phyloP scores from a whole-genome alignment of 1,140 invertebrate species.

The Zaprionus gabonicus region DNA sequence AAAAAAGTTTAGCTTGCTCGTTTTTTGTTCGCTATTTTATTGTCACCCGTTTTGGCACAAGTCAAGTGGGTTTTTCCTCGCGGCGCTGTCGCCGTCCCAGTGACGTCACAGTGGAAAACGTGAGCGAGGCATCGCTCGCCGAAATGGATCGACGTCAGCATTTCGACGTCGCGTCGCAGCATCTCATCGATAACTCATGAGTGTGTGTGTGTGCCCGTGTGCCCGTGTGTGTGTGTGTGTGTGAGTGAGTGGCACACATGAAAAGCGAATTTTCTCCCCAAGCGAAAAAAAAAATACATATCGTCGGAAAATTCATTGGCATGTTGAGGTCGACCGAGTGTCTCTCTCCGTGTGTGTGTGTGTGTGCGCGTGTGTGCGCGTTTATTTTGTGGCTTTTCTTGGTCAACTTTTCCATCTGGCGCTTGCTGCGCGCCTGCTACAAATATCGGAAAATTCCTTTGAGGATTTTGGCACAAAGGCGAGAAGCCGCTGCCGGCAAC shows the following conservation, averaged over 20 bases:
- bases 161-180: slow-evolving; percentile 59
- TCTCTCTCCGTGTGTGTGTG: slow-evolving; percentile 12
- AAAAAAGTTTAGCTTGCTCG: slow-evolving; percentile 18
- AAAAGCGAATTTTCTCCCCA: slow-evolving; percentile 80
- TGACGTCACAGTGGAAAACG: slow-evolving; percentile 52
- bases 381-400: slow-evolving; percentile 72
- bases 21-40: neutral
- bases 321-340: slow-evolving; percentile 52
- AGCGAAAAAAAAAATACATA: slow-evolving; percentile 64
- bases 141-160: slow-evolving; percentile 72
- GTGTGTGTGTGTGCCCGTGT: slow-evolving; percentile 22
- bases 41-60: neutral
- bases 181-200: slow-evolving; percentile 66
- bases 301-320: slow-evolving; percentile 71
- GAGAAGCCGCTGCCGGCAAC: slow-evolving; percentile 77
- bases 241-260: slow-evolving; percentile 59
- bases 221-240: slow-evolving; percentile 13
- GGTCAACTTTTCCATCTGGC: slow-evolving; percentile 70
- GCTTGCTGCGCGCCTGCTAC: slow-evolving; percentile 76
- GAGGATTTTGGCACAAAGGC: slow-evolving; percentile 84
- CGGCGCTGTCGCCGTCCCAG: neutral
- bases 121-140: slow-evolving; percentile 45
- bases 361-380: slow-evolving; percentile 32
- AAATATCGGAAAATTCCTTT: slow-evolving; percentile 84
- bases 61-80: slow-evolving; percentile 38